These are phyloP conservation scores for Nomada goodeniana DNA, from an alignment of 2,888 invertebrate species.

Conservation along the genomic window DNA sequence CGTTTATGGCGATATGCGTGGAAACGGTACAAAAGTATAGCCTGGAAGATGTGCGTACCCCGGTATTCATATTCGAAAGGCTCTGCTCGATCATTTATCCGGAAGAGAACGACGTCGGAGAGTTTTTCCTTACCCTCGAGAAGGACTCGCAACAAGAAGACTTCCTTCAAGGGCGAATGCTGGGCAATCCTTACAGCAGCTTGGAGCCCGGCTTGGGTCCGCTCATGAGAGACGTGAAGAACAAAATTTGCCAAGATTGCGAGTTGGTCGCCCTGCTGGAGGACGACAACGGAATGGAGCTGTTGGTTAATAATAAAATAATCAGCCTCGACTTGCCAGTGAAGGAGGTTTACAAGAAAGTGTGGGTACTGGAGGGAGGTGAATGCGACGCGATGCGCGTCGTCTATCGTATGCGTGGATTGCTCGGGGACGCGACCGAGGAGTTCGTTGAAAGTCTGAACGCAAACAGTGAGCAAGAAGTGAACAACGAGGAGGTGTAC, in stretches of 20 bases:
- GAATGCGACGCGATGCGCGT: conserved; percentile 98
- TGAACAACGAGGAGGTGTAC: conserved; percentile 98
- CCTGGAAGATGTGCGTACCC: conserved; percentile 96
- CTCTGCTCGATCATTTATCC: conserved; percentile 98
- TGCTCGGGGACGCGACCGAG: conserved; percentile 99
- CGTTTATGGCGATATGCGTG: conserved; percentile 98
- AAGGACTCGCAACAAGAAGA: conserved; percentile 99
- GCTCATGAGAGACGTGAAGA: conserved; percentile 99
- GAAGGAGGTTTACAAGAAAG: conserved; percentile 91
- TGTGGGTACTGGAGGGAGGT: conserved; percentile 94
- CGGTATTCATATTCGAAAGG: conserved; percentile 98
- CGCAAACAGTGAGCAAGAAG: conserved; percentile 92
- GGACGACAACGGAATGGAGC: conserved; percentile 99
- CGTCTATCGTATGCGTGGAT: conserved; percentile 98
- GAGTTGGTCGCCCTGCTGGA: conserved; percentile 98
- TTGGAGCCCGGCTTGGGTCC: conserved; percentile 97
- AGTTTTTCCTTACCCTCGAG: conserved; percentile 97
- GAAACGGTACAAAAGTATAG: conserved; percentile 97
- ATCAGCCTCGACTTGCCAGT: conserved; percentile 98
- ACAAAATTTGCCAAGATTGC: conserved; percentile 99
- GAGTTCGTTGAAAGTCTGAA: conserved; percentile 98
- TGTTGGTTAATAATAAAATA: conserved; percentile 98
- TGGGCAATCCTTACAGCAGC: conserved; percentile 98
- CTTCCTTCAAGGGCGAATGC: conserved; percentile 98
- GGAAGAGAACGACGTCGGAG: conserved; percentile 98